These are phyloP conservation scores for Spheniscus mendiculus DNA, from an alignment of 2,113 vertebrate genomes.

Conservation along the genomic window DNA sequence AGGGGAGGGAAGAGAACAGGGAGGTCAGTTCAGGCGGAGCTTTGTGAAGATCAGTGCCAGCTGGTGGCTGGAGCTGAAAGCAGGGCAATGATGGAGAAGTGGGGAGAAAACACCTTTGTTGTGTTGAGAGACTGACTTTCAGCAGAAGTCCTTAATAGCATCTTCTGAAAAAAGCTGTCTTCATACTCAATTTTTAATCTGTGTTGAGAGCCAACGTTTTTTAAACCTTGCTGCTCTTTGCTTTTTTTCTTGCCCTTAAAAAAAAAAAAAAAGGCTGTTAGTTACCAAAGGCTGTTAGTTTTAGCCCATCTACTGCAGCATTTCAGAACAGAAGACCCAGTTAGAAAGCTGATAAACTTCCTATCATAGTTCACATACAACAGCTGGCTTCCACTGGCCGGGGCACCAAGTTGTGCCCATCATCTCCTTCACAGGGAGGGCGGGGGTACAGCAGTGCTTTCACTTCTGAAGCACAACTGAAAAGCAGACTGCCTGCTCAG, in stretches of 20 bases:
- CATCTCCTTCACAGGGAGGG: background rate
- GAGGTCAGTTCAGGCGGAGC: rapidly evolving
- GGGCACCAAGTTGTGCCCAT: too few relatives aligned
- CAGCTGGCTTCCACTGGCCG: background rate
- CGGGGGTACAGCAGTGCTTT: rapidly evolving
- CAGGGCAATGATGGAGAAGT: rapidly evolving
- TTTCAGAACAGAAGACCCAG: background rate
- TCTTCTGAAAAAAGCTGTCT: background rate
- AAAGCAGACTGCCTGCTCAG: background rate
- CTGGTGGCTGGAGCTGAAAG: background rate
- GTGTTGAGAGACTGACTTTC: background rate
- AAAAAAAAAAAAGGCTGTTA: background rate
- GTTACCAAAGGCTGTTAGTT: background rate
- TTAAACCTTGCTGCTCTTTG: constrained; percentile 81
- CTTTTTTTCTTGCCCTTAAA: constrained; percentile 78
- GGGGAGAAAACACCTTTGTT: rapidly evolving
- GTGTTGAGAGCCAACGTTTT: constrained; percentile 79
- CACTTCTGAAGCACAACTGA: background rate
- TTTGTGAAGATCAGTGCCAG: background rate
- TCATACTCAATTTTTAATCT: constrained; percentile 26
- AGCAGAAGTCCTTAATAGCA: background rate
- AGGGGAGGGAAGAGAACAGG: background rate
- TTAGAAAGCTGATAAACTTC: background rate
- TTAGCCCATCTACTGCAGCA: background rate
- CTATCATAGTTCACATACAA: rapidly evolving